phyloP scores from a whole-genome alignment of 2,113 vertebrate species.

The Microcebus griseorufus region DNA sequence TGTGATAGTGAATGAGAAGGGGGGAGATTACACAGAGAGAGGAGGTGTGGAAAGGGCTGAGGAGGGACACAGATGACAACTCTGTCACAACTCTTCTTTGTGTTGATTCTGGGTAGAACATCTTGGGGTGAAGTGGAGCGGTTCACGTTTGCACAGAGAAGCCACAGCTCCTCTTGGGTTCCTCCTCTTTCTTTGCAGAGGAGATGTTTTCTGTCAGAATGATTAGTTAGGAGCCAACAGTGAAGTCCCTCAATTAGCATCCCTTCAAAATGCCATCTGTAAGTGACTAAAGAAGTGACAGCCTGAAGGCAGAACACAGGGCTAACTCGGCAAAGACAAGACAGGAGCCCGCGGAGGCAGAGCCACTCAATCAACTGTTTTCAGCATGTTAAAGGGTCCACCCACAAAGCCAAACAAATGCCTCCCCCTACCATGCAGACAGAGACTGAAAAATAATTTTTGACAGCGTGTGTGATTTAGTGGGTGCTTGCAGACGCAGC shows the following conservation, averaged over 20 bases:
- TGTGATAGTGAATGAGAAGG: rapidly evolving
- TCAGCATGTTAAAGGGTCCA: background rate
- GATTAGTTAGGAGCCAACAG: slow-evolving; percentile 45
- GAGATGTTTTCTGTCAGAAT: slow-evolving; percentile 12
- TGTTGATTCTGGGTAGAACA: rapidly evolving
- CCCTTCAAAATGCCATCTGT: slow-evolving; percentile 57
- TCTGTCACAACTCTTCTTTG: background rate
- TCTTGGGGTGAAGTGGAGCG: background rate
- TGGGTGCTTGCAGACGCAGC: background rate
- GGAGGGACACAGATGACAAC: background rate
- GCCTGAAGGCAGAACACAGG: slow-evolving; percentile 20
- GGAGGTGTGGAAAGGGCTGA: too few relatives aligned
- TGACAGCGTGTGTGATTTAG: slow-evolving; percentile 14
- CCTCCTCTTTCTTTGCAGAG: background rate
- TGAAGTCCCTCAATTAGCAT: slow-evolving; percentile 62
- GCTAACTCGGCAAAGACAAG: background rate
- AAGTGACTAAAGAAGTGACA: slow-evolving; percentile 44
- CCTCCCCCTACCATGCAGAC: background rate
- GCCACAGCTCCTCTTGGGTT: background rate
- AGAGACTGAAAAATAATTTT: background rate
- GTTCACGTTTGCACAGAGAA: rapidly evolving
- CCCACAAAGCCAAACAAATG: background rate
- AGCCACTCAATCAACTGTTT: background rate
- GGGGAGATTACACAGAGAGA: too few relatives aligned
- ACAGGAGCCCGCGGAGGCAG: background rate